phyloP scores from a whole-genome alignment of 2,888 invertebrate species.

The Oscheius sp. region DNA sequence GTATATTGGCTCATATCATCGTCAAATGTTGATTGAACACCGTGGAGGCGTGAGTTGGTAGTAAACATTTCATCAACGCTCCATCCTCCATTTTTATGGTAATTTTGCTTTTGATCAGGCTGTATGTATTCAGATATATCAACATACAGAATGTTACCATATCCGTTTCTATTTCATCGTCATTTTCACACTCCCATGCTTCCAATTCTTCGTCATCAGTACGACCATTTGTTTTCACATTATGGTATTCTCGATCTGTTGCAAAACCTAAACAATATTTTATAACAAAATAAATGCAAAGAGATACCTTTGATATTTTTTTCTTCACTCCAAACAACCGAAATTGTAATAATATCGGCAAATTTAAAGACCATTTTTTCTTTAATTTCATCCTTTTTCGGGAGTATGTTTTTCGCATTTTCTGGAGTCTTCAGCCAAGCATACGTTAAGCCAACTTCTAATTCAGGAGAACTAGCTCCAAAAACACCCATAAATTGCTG shows the following conservation, averaged over 20 bases:
- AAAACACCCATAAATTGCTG: constrained; percentile 25
- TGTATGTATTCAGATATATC: background rate
- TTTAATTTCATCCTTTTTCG: constrained; percentile 37
- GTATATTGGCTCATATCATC: constrained; percentile 92
- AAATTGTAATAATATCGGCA: constrained; percentile 45
- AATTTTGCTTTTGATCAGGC: constrained; percentile 27
- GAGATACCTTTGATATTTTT: constrained; percentile 37
- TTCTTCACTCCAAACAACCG: constrained; percentile 40
- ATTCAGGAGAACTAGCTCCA: constrained; percentile 19
- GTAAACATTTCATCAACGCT: constrained; percentile 96
- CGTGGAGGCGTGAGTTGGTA: constrained; percentile 90
- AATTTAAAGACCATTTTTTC: constrained; percentile 51
- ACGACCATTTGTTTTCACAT: constrained; percentile 28
- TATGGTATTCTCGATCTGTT: constrained; percentile 53
- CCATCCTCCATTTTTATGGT: constrained; percentile 79
- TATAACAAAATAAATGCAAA: background rate
- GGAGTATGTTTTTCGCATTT: constrained; percentile 48
- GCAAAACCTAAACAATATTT: constrained; percentile 43
- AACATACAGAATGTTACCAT: background rate
- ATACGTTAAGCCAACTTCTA: constrained; percentile 36
- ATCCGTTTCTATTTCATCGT: constrained; percentile 33
- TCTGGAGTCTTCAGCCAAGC: constrained; percentile 43
- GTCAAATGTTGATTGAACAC: constrained; percentile 91
- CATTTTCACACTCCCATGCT: constrained; percentile 53
- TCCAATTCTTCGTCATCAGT: constrained; percentile 44